Base-by-base conservation (phyloP, 2,888 invertebrate species). In the Aspidiotus destructor region DNA sequence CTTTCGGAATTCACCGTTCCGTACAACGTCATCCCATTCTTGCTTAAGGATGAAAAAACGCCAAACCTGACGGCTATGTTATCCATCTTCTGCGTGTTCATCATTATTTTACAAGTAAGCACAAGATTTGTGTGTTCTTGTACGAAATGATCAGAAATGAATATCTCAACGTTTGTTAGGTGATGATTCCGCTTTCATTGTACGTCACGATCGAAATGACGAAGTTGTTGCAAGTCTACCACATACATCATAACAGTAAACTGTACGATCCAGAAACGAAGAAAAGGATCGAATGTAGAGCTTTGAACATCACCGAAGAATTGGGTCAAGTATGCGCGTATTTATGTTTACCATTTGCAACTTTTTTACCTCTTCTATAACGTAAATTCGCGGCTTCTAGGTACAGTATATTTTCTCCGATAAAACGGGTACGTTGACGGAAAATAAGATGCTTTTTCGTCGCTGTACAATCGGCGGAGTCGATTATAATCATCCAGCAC, bases 121-220 rank as follows among this genome's bases (percentile, higher is more conserved):
- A 58, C 48, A 6, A 6, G 10, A 6, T n/a, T 48, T 2, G 10
- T 48, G 48, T 11, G 11, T 48, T 48, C 48, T 6, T 48, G 6
- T 48, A 2, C 48, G 2, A 48, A 48, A 48, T 28, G 48, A 48
- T 13, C 48, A n/a, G 48, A 2, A 13, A 3, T 11, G 6, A 48
- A 11, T n/a, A 48, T n/a, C n/a, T 48, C 15, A 16, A 28, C 28
- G 48, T 61, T 42, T 61, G 13, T 48, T 77, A 87, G 86, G 90
- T 96, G 71, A 92, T 98, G 88, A 96, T 98, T 76, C 98, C 98
- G 0, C 82, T 98, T 60, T 95, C 97, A 8, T 80, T 98, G 71
- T 98, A 98, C 79, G 97, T 98, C 67, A 94, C 96, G 5, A 86
- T 98, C 75, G 98, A 98, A 79, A 85, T 98, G 82, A 92, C 96